phyloP scores from a whole-genome alignment of 2,888 invertebrate genomes.

The Brachylomia viminalis region DNA sequence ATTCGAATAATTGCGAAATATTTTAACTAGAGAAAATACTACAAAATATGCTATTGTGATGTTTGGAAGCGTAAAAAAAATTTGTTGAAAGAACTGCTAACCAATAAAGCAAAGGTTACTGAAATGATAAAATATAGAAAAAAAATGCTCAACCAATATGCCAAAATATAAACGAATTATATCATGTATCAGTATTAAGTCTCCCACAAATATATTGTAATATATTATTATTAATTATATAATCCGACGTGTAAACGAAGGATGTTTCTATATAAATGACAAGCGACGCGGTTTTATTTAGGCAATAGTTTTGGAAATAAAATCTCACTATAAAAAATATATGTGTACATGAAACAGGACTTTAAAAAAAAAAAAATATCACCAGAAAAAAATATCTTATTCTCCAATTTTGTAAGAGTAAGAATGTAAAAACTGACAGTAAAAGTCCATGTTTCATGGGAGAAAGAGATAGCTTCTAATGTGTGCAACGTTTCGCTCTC shows the following conservation, averaged over 20 bases:
- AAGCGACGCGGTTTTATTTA: conserved; percentile 9
- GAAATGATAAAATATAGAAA: not conserved
- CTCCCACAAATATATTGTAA: conserved; percentile 38
- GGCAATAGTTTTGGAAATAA: conserved; percentile 2
- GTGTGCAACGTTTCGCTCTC: not conserved
- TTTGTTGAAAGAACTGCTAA: not conserved
- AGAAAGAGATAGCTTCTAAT: conserved; percentile 10
- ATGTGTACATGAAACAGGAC: too few relatives aligned
- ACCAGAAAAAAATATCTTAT: not conserved
- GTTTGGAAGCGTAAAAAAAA: not conserved
- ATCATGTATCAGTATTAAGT: conserved; percentile 54
- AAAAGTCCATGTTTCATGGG: not conserved
- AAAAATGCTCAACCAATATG: conserved; percentile 43
- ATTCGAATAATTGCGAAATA: not conserved
- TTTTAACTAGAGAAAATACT: not conserved
- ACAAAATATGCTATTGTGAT: not conserved
- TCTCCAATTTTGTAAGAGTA: conserved; percentile 13
- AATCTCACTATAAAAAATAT: conserved; percentile 4
- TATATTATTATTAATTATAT: conserved; percentile 41
- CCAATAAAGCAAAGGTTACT: not conserved
- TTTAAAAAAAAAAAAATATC: not conserved
- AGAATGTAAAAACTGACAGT: not conserved
- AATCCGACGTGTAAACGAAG: conserved; percentile 47
- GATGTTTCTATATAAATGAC: conserved; percentile 65
- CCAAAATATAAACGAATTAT: conserved; percentile 49